Percentiles rank a stretch among this genome's conserved stretches.
Conservation (phyloP, 2,888 invertebrate genomes). For the Liposcelis brunnea region DNA sequence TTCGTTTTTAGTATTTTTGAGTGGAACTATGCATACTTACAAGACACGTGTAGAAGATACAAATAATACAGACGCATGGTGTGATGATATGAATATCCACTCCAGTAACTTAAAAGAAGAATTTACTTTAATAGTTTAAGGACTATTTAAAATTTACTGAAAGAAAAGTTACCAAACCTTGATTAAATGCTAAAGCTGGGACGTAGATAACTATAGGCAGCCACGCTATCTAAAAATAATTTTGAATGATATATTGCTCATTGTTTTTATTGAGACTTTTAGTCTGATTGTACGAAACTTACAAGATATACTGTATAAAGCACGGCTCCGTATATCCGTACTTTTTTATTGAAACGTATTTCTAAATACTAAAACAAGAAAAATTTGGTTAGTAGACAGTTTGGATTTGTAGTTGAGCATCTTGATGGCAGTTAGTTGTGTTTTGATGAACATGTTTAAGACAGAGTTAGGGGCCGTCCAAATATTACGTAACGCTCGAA, state of each 20-base stretch:
- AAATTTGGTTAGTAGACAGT: neutral
- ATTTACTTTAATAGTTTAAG: too few species aligned
- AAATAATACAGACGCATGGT: conserved; percentile 28
- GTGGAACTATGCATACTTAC: too few species aligned
- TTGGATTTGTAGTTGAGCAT: too few species aligned
- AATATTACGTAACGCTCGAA: too few species aligned
- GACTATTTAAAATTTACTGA: too few species aligned
- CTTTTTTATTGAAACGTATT: conserved; percentile 46
- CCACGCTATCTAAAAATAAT: conserved; percentile 46
- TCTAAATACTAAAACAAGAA: conserved; percentile 44
- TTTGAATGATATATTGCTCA: too few species aligned
- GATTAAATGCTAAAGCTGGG: conserved; percentile 61
- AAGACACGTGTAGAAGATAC: conserved; percentile 31
- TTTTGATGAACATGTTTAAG: too few species aligned
- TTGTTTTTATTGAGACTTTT: too few species aligned
- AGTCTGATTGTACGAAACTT: conserved; percentile 27
- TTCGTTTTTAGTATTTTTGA: too few species aligned
- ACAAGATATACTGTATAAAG: conserved; percentile 52
- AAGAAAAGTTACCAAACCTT: too few species aligned
- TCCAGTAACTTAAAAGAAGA: conserved; percentile 27
- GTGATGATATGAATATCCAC: conserved; percentile 29
- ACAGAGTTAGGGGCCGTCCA: too few species aligned
- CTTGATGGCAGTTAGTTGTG: too few species aligned
- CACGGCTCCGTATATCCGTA: conserved; percentile 49
- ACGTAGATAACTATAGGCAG: conserved; percentile 62